Evolutionary conservation across 2,888 invertebrate species (phyloP), one percentile per base, ranked within the genome.

Genomic region (Blastobasis adustella): DNA sequence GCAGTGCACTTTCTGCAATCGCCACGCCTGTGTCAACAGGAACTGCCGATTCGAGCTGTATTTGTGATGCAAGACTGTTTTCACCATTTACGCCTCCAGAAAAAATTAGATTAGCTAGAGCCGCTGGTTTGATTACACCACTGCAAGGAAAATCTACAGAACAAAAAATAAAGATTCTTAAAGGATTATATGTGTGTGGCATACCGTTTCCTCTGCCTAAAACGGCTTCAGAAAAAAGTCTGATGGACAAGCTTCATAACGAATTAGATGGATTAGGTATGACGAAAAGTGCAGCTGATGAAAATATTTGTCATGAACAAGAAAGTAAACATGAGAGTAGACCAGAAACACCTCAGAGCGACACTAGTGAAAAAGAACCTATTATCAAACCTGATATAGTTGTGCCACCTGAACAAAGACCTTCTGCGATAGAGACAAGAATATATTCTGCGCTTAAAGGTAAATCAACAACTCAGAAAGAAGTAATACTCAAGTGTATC

Each of bases 221-320:
- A 42, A 52, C 69, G 6, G 9, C 61, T 0, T 69, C 71, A 1
- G 65, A 68, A 55, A 67, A 65, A 52, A 52, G 54, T 45, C 9
- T 69, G 5, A 59, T 69, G 37, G 49, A 50, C 10, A 58, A 59
- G 49, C 48, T 65, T 6, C 58, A 54, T 51, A 62, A 10, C 51
- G 55, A 1, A 63, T 66, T 8, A 47, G 61, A 62, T 53, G 60
- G 60, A 0, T n/a, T 55, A 1, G 68, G 68, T 0, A 69, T 70
- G 52, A 65, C 62, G 44, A 56, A 61, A 49, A n/a, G 64, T 0
- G 54, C 65, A 8, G 50, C 58, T 0, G 60, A 59, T 53, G 58
- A 47, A 10, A 45, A 56, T 49, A 67, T 66, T 5, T 23, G 56
- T 0, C 69, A 68, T 0, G 71, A 73, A 54, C 65, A 64, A 46